Evolutionary conservation across 1,140 invertebrate species (phyloP), one percentile per base, ranked within the genome.

Genomic region (Ctenoplectra terminalis): DNA sequence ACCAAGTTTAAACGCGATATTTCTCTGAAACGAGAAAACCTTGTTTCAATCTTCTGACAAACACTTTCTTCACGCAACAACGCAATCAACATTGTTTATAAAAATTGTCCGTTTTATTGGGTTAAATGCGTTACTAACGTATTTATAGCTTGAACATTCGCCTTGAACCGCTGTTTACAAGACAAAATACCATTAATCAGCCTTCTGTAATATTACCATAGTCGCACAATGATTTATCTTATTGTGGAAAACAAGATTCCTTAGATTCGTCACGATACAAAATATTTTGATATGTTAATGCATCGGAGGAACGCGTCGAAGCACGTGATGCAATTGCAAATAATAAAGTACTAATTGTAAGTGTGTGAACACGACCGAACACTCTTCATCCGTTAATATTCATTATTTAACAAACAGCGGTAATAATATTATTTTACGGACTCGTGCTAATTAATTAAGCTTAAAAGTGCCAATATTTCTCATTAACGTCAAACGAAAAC

Each of bases 151-250:
- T 20, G 13, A 7, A 6, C 13, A 46, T n/a, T 58, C 7, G 13
- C 71, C 71, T 73, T 73, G 71, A 73, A 60, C 71, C 26, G 40
- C 15, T 60, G 54, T 46, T 73, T 73, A n/a, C 13, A 60, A 46
- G 2, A 43, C 31, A 29, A 48, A 37, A 5, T 23, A 20, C 15
- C 37, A 29, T 56, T 56, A 56, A 20, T 31, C 37, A 40, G 37
- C 17, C 6, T 2, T 20, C 1, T 29, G n/a, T 6, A 29, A 6
- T 23, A 72, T 52, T 73, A 40, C 9, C 64, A 50, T 50, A 60
- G 7, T 6, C 23, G 15, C 6, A 46, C 48, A 46, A n/a, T 66
- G 23, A 48, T 78, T 60, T 71, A 60, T 40, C 31, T 66, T 13
- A 50, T 50, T 43, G 54, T 29, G 11, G 13, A 29, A 61, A 61